Percentiles rank a stretch among this genome's conserved stretches.
phyloP scores from a whole-genome alignment of 1,140 invertebrate species.

The Bombus impatiens region DNA sequence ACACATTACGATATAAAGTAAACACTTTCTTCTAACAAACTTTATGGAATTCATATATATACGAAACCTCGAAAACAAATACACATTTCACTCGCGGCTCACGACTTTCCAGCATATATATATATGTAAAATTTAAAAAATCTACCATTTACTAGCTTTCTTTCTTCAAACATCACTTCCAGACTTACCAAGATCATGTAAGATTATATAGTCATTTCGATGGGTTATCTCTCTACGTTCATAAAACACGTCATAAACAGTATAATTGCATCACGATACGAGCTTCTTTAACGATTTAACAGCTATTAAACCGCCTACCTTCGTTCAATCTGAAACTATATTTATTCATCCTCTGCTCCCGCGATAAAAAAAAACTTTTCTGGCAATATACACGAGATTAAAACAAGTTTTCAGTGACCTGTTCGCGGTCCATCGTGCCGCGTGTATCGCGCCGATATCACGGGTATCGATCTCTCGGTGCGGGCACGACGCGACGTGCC shows the following conservation, averaged over 20 bases:
- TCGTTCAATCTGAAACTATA: neutral
- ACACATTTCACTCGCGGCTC: too few species aligned
- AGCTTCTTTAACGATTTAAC: neutral
- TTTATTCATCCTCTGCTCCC: neutral
- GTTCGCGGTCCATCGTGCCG: conserved; percentile 15
- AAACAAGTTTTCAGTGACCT: neutral
- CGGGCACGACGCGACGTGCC: neutral
- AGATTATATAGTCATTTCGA: too few species aligned
- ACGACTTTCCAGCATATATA: too few species aligned
- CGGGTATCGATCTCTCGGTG: conserved; percentile 11
- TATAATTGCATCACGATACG: too few species aligned
- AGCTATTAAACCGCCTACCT: neutral
- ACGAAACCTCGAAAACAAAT: too few species aligned
- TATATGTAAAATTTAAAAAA: too few species aligned
- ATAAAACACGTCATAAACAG: neutral
- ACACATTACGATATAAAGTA: neutral
- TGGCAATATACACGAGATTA: neutral
- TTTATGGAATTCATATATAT: too few species aligned
- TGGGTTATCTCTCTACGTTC: neutral
- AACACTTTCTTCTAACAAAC: too few species aligned
- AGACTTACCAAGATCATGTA: too few species aligned
- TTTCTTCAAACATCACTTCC: too few species aligned
- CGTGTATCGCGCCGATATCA: neutral
- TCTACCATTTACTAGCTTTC: too few species aligned
- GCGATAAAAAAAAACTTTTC: neutral